A percentile compares a stretch with the other conserved stretches of the same genome.
Conservation (phyloP, 2,888 invertebrate species). For the Idaea aversata region DNA sequence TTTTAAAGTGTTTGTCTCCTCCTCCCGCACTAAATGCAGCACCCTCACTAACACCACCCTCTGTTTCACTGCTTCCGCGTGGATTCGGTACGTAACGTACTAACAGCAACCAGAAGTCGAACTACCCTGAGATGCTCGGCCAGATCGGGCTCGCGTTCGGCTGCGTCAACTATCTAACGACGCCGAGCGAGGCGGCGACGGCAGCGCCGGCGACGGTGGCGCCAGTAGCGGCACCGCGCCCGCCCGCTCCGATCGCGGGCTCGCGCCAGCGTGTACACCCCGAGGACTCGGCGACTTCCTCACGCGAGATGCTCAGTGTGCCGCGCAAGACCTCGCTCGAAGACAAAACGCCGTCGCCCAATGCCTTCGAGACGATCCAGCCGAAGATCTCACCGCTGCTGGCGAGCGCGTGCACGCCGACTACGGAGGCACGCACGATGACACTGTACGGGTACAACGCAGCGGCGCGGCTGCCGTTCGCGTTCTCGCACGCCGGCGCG, state of each 20-base stretch:
- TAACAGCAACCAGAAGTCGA: slow-evolving; percentile 75
- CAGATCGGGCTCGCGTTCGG: slow-evolving; percentile 78
- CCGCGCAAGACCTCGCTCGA: slow-evolving; percentile 62
- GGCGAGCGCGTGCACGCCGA: slow-evolving; percentile 61
- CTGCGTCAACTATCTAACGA: slow-evolving; percentile 74
- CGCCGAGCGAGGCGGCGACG: slow-evolving; percentile 48
- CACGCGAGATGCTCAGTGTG: slow-evolving; percentile 52
- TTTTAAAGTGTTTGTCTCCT: slow-evolving; percentile 20
- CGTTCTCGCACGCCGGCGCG: slow-evolving; percentile 67
- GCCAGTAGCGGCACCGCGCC: background rate
- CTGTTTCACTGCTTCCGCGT: slow-evolving; percentile 55
- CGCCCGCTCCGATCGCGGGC: slow-evolving; percentile 42
- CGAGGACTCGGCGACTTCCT: slow-evolving; percentile 60
- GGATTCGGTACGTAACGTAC: slow-evolving; percentile 46
- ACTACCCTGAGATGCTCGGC: slow-evolving; percentile 78
- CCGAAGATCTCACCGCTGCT: slow-evolving; percentile 73
- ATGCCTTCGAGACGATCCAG: slow-evolving; percentile 54
- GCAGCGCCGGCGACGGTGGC: slow-evolving; percentile 16
- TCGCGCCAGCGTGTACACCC: slow-evolving; percentile 70
- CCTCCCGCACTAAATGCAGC: slow-evolving; percentile 26
- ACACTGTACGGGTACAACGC: slow-evolving; percentile 77
- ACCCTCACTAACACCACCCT: slow-evolving; percentile 43
- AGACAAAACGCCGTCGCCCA: slow-evolving; percentile 64
- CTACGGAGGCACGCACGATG: slow-evolving; percentile 68
- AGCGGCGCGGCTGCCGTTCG: slow-evolving; percentile 72